Conservation (phyloP, 1,140 invertebrate genomes). For the Apis dorsata region DNA sequence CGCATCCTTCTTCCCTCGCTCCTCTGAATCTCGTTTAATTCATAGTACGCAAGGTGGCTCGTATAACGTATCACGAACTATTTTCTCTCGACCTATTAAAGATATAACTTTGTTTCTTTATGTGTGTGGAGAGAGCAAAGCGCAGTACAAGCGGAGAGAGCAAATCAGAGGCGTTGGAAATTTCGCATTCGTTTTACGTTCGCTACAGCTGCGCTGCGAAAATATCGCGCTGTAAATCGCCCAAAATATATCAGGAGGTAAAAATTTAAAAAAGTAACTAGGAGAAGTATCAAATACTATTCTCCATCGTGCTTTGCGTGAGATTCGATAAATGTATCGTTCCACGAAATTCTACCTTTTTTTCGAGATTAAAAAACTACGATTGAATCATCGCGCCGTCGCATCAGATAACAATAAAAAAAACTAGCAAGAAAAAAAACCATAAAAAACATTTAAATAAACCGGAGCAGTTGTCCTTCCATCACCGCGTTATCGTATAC, state of each 20-base stretch:
- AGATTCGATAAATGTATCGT: neutral
- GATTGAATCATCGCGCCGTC: neutral
- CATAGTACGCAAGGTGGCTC: neutral
- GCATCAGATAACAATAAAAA: neutral
- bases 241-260: neutral
- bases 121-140: neutral
- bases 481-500: neutral
- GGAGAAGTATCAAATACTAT: neutral
- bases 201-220: neutral
- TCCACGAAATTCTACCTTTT: too few relatives aligned
- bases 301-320: too few relatives aligned
- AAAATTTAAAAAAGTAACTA: neutral
- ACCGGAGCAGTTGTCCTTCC: neutral
- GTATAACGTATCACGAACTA: slow-evolving; percentile 1
- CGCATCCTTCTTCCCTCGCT: neutral
- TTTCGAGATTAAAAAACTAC: too few relatives aligned
- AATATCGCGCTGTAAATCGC: neutral
- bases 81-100: slow-evolving; percentile 26
- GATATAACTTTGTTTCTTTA: slow-evolving; percentile 31
- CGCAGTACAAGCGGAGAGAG: too few relatives aligned
- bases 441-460: slow-evolving; percentile 4
- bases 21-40: slow-evolving; percentile 7
- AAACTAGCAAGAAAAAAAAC: neutral
- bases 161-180: slow-evolving; percentile 1
- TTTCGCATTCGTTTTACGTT: neutral